A percentile compares a stretch with the other conserved stretches of the same genome.
These are phyloP conservation scores for Gymnocypris eckloni DNA, from an alignment of 2,797 vertebrate species.

Conservation along the genomic window DNA sequence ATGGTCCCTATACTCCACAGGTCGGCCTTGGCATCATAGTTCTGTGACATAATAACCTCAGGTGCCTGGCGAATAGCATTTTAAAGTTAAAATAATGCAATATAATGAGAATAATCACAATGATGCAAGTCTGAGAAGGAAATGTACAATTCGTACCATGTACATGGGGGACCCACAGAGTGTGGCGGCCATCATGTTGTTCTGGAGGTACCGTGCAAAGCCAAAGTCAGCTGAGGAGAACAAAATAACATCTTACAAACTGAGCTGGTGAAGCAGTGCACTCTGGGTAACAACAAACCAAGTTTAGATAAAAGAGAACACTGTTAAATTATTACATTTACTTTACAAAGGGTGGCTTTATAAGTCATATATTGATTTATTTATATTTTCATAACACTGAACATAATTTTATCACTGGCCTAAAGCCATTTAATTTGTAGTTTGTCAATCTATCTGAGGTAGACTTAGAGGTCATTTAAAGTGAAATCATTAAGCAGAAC, in stretches of 20 bases:
- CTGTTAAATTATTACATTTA: neutral
- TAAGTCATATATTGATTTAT: neutral
- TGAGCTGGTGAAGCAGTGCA: neutral
- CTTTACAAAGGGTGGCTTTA: neutral
- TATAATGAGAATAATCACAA: neutral
- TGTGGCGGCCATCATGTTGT: constrained; percentile 99
- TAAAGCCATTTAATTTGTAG: neutral
- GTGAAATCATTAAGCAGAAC: neutral
- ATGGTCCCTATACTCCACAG: constrained; percentile 99
- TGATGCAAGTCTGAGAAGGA: neutral
- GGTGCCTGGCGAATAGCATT: constrained; percentile 82
- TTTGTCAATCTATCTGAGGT: neutral
- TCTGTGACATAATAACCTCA: constrained; percentile 99
- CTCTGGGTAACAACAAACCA: neutral
- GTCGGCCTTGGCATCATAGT: constrained; percentile 96
- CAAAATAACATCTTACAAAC: constrained; percentile 1
- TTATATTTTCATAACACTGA: neutral
- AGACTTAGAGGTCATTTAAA: neutral
- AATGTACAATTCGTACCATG: constrained; percentile 82
- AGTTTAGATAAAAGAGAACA: neutral
- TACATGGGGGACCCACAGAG: constrained; percentile 99
- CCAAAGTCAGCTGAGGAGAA: constrained; percentile 90
- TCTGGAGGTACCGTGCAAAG: constrained; percentile 95
- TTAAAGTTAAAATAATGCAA: neutral
- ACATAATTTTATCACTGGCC: neutral